Evolutionary conservation across 2,888 invertebrate genomes (phyloP).

Genomic region (Hyppa rectilinea): DNA sequence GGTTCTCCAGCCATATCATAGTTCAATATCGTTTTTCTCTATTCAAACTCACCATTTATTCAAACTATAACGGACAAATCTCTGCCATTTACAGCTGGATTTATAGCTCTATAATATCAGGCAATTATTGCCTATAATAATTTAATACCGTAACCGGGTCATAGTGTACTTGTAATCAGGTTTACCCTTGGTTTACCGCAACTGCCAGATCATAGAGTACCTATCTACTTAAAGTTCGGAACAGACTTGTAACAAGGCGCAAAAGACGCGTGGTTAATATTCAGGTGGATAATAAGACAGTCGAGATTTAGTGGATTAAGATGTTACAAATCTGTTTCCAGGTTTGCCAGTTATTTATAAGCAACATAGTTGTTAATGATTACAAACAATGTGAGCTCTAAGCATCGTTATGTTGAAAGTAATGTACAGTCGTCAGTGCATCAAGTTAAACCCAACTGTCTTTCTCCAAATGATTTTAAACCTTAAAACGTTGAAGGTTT

Average conservation of each 20-base stretch:
- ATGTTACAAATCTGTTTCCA: slow-evolving; percentile 20
- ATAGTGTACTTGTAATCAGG: slow-evolving; percentile 36
- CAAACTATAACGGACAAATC: slow-evolving; percentile 16
- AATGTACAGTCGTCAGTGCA: too few species aligned
- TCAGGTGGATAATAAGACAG: background rate
- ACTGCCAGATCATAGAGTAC: slow-evolving; percentile 24
- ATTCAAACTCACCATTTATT: slow-evolving; percentile 11
- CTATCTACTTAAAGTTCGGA: background rate
- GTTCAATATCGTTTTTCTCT: background rate
- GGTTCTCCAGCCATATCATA: background rate
- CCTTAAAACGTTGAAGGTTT: too few species aligned
- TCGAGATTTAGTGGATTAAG: slow-evolving; percentile 2
- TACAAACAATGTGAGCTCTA: background rate
- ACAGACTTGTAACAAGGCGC: slow-evolving; percentile 21
- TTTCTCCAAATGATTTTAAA: too few species aligned
- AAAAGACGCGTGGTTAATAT: background rate
- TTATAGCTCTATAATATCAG: slow-evolving; percentile 48
- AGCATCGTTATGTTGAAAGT: background rate
- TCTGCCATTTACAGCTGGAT: slow-evolving; percentile 26
- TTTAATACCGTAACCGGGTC: slow-evolving; percentile 40
- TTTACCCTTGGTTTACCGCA: slow-evolving; percentile 42
- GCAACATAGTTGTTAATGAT: slow-evolving; percentile 28
- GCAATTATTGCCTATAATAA: slow-evolving; percentile 46
- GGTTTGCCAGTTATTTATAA: background rate
- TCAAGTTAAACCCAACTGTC: too few species aligned